Evolutionary conservation across 2,797 vertebrate species (phyloP).

Genomic region (Tauraco hartlaubi): DNA sequence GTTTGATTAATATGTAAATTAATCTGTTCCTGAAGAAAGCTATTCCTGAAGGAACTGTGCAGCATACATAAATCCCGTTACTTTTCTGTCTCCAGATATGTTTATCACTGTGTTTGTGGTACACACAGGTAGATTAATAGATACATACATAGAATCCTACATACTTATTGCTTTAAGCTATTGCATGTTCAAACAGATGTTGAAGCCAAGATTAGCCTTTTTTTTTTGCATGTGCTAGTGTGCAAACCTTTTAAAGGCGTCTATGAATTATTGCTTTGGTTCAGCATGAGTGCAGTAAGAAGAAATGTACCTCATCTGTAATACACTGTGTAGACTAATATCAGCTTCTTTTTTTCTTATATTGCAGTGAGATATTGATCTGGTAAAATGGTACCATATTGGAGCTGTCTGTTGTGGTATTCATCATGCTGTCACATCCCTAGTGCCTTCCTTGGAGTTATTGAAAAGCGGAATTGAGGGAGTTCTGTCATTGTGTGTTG

Average conservation of each 20-base stretch:
- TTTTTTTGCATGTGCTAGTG: slow-evolving; percentile 84
- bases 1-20: slow-evolving; percentile 53
- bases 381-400: slow-evolving; percentile 99
- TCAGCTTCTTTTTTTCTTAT: slow-evolving; percentile 98
- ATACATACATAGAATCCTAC: slow-evolving; percentile 27
- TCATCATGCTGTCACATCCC: slow-evolving; percentile 99
- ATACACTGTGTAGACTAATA: slow-evolving; percentile 99
- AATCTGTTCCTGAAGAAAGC: slow-evolving; percentile 25
- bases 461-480: slow-evolving; percentile 98
- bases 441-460: slow-evolving; percentile 97
- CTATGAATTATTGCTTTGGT: slow-evolving; percentile 96
- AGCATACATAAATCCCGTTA: slow-evolving; percentile 29
- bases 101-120: slow-evolving; percentile 48
- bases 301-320: slow-evolving; percentile 99
- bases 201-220: slow-evolving; percentile 88
- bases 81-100: slow-evolving; percentile 30
- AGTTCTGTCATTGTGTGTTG: slow-evolving; percentile 94
- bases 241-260: slow-evolving; percentile 88
- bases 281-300: slow-evolving; percentile 94
- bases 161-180: slow-evolving; percentile 71
- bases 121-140: slow-evolving; percentile 62
- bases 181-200: slow-evolving; percentile 89
- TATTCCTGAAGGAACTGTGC: slow-evolving; percentile 4
- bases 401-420: slow-evolving; percentile 99
- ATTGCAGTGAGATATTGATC: slow-evolving; percentile 99